phyloP scores from a whole-genome alignment of 2,113 vertebrate species.

The Tretioscincus oriximinensis region DNA sequence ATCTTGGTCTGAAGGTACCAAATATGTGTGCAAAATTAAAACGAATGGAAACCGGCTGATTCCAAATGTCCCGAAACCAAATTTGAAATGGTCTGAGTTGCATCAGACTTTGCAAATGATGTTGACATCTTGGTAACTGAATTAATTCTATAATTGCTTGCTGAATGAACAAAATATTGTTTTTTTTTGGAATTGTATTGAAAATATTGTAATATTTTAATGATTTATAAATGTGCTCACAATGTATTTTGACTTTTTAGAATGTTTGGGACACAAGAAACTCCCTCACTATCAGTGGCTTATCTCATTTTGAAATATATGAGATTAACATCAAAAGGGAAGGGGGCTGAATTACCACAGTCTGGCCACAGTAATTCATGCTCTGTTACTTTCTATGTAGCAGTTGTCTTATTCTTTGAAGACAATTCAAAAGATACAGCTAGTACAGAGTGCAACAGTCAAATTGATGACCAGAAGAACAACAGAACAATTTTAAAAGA shows the following conservation, averaged over 20 bases:
- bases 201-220: neutral
- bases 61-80: neutral
- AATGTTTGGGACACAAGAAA: too few species aligned
- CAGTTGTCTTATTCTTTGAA: too few species aligned
- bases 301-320: too few species aligned
- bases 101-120: neutral
- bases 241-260: neutral
- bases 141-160: neutral
- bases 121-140: neutral
- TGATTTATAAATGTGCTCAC: neutral
- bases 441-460: too few species aligned
- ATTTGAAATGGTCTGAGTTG: neutral
- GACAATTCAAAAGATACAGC: too few species aligned
- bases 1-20: neutral
- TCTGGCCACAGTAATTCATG: too few species aligned
- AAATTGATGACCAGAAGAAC: too few species aligned
- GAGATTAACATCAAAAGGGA: too few species aligned
- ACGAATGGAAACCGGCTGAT: neutral
- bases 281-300: too few species aligned
- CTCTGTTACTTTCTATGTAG: too few species aligned
- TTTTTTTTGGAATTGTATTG: neutral
- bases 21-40: neutral
- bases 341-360: too few species aligned
- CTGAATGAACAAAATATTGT: neutral
- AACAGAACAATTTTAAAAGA: too few species aligned